Evolutionary conservation across 2,797 vertebrate species (phyloP).

Genomic region (Poeciliopsis infans): DNA sequence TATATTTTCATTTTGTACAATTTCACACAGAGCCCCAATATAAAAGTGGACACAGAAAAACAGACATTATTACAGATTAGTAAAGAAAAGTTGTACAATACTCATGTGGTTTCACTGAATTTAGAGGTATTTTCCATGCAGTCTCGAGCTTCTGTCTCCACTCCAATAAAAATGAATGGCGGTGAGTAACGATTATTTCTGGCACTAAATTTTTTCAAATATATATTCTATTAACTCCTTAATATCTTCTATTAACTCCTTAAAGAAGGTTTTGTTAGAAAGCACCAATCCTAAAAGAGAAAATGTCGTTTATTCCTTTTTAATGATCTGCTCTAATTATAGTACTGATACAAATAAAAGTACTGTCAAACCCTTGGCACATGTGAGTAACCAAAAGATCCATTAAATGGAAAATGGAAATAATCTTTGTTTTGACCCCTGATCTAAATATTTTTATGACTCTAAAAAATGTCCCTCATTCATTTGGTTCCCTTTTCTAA

Average conservation of each 20-base stretch:
- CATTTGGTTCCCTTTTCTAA: not conserved
- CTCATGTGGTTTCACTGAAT: not conserved
- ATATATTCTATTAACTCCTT: not conserved
- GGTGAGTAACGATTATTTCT: not conserved
- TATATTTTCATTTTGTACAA: not conserved
- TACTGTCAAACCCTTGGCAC: not conserved
- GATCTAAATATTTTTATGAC: not conserved
- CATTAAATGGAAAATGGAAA: not conserved
- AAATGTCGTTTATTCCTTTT: not conserved
- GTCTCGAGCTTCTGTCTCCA: not conserved
- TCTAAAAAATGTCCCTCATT: no score
- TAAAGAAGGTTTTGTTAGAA: not conserved
- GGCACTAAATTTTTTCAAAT: not conserved
- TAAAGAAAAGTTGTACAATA: constrained; percentile 6
- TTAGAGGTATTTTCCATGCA: constrained; percentile 1
- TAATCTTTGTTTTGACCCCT: not conserved
- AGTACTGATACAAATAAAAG: not conserved
- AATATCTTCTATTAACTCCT: not conserved
- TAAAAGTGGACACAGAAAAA: constrained; percentile 1
- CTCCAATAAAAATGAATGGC: not conserved
- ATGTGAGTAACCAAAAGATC: not conserved
- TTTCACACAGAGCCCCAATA: constrained; percentile 17
- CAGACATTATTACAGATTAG: not conserved
- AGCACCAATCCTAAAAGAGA: no score
- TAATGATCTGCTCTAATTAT: not conserved